phyloP scores from a whole-genome alignment of 2,888 invertebrate species.

The Cyclophora albipunctata region DNA sequence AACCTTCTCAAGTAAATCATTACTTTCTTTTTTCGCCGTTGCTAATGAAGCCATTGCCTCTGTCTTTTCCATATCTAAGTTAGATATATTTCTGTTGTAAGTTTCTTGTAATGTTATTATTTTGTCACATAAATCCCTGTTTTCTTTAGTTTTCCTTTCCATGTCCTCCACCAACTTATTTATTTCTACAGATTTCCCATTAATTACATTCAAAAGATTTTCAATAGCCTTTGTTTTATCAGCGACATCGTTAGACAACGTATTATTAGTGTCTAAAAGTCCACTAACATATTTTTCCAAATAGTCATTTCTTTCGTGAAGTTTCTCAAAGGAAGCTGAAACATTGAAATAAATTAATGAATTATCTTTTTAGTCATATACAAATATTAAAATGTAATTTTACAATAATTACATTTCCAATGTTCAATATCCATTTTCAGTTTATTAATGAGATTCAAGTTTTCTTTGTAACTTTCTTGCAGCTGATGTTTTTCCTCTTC shows the following conservation, averaged over 20 bases:
- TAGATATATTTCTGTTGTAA: conserved; percentile 30
- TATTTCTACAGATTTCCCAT: conserved; percentile 46
- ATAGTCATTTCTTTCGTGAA: conserved; percentile 38
- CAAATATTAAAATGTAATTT: not conserved
- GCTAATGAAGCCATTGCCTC: conserved; percentile 35
- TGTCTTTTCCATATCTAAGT: conserved; percentile 41
- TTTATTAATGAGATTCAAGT: conserved; percentile 46
- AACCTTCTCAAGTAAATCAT: conserved; percentile 42
- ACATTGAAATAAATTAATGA: conserved; percentile 8
- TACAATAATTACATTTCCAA: conserved; percentile 47
- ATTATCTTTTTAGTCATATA: not conserved
- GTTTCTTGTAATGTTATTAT: conserved; percentile 32
- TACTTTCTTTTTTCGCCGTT: conserved; percentile 46
- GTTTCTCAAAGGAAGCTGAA: conserved; percentile 48
- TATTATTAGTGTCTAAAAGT: conserved; percentile 35
- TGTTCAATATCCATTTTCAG: conserved; percentile 50
- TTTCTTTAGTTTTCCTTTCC: conserved; percentile 37
- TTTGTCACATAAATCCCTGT: conserved; percentile 29
- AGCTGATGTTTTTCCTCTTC: conserved; percentile 55
- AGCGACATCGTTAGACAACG: conserved; percentile 30
- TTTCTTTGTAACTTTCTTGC: conserved; percentile 44
- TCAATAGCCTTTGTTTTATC: conserved; percentile 41
- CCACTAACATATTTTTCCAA: conserved; percentile 43
- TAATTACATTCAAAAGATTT: conserved; percentile 38
- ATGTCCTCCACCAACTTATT: conserved; percentile 36